Evolutionary conservation across 2,888 invertebrate genomes (phyloP), one percentile per base, ranked within the genome.

Genomic region (Sarcophaga rosellei): DNA sequence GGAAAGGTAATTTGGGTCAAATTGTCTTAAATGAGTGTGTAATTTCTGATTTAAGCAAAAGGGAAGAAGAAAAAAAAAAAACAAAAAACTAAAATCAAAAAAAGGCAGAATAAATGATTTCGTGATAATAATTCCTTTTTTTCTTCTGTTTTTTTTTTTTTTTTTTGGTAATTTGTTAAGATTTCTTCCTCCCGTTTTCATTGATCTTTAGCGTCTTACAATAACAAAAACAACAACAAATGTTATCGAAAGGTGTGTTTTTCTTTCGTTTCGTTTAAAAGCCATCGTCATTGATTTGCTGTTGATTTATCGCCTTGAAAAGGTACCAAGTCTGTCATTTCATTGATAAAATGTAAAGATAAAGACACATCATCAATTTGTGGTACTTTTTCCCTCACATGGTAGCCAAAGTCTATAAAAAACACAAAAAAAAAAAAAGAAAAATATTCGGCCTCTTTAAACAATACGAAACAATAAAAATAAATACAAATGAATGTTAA

Each of bases 1-100:
- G 81, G 80, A 82, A 86, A 86, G 84, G 84, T 84, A 86, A 86
- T 86, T 86, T 84, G 81, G 86, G 84, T 81, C 81, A 84, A 80
- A 86, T 86, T 84, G 81, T 47, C 86, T 86, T 84, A 75, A 81
- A 84, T 86, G 75, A 80, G 78, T 86, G 78, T 84, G 84, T 84
- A 86, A 86, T 86, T 84, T 57, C 68, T 59, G 75, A n/a, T 75
- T 74, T 59, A 23, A 77, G 70, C 20, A 35, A 35, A 35, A 6
- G 35, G 1, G 35, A 35, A 1, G 35, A 35, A 35, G 8, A 35
- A 35, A 23, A 23, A 44, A 53, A 53, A 17, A 53, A 53, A 15
- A 3, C 2, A 15, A 53, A 53, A 15, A n/a, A n/a, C n/a, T n/a
- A n/a, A n/a, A n/a, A n/a, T n/a, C n/a, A n/a, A n/a, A 53, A 53